Base-by-base conservation (phyloP, 2,888 invertebrate species). In the Ypsolopha scabrella region DNA sequence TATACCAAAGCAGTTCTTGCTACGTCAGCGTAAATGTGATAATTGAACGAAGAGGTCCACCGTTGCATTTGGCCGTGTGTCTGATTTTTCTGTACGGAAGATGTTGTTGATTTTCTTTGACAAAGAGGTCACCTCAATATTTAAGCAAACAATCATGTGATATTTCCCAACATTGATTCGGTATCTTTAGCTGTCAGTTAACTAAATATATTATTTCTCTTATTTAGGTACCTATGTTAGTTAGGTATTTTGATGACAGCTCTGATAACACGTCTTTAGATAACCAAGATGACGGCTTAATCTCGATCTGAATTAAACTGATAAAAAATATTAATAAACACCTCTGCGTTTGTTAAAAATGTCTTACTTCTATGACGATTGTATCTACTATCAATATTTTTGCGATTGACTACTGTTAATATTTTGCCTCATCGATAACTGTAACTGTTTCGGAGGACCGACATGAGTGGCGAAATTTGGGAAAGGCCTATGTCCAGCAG, bases 231-330 rank as follows among this genome's bases (percentile, higher is more conserved):
- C 13, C 6, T n/a, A 13, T 24, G n/a, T 66, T 77, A 70, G 72
- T 80, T 75, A 74, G 67, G 66, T 76, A 72, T 76, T 74, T 73
- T 68, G 73, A 63, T 65, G 66, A 69, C 65, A 69, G 62, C 64
- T 75, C 58, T 69, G 80, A 81, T 83, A 82, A 75, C 68, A 60
- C 2, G 7, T 37, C 55, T 60, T 46, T 38, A 75, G 82, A 85
- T 85, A 83, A 80, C 79, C 55, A 60, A 80, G 81, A 83, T 80
- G 83, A 83, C 75, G 82, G 78, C 77, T 80, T 83, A 83, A 85
- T 86, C 83, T 83, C 71, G 57, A 66, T 60, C 78, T 82, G 80
- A 83, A 82, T 77, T 71, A 83, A 77, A 36, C 77, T 80, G 78
- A 79, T 66, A 75, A 24, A n/a, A 24, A 24, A 24, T 24, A 24